Percentiles rank a stretch among this genome's conserved stretches.
Conservation (phyloP, 2,888 invertebrate species). For the Endomychus coccineus region DNA sequence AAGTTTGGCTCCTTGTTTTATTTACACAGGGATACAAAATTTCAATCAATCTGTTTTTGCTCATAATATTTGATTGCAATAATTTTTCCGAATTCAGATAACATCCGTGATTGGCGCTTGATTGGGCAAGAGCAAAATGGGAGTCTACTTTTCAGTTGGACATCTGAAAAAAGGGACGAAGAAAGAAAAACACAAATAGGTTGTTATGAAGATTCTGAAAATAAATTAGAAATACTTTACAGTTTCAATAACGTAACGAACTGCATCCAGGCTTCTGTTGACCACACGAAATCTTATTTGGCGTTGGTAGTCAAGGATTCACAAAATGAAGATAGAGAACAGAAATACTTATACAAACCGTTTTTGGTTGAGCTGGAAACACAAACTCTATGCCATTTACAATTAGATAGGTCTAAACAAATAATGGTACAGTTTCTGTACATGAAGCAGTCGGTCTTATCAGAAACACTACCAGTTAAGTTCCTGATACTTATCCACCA, state of each 20-base stretch:
- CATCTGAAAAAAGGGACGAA: slow-evolving; percentile 26
- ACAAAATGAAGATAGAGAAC: slow-evolving; percentile 22
- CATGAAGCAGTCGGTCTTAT: slow-evolving; percentile 45
- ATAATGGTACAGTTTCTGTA: slow-evolving; percentile 74
- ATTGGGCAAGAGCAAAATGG: slow-evolving; percentile 77
- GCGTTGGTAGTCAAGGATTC: slow-evolving; percentile 60
- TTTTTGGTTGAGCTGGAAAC: slow-evolving; percentile 52
- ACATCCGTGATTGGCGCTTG: slow-evolving; percentile 70
- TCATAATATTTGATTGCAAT: too few relatives aligned
- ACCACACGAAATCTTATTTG: slow-evolving; percentile 58
- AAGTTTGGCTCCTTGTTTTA: too few relatives aligned
- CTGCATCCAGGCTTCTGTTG: slow-evolving; percentile 73
- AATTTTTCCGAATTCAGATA: too few relatives aligned
- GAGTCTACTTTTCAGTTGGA: slow-evolving; percentile 64
- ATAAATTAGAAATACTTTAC: slow-evolving; percentile 54
- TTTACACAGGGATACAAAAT: too few relatives aligned
- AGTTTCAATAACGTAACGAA: slow-evolving; percentile 57
- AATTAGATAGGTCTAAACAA: slow-evolving; percentile 59
- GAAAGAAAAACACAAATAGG: slow-evolving; percentile 47
- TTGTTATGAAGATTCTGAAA: slow-evolving; percentile 54
- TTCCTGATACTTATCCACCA: slow-evolving; percentile 69
- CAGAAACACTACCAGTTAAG: slow-evolving; percentile 50
- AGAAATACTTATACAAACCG: slow-evolving; percentile 51
- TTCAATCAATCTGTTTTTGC: too few relatives aligned
- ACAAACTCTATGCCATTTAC: slow-evolving; percentile 40